These are phyloP conservation scores for Limnephilus marmoratus DNA, from an alignment of 2,888 invertebrate species.

Conservation along the genomic window DNA sequence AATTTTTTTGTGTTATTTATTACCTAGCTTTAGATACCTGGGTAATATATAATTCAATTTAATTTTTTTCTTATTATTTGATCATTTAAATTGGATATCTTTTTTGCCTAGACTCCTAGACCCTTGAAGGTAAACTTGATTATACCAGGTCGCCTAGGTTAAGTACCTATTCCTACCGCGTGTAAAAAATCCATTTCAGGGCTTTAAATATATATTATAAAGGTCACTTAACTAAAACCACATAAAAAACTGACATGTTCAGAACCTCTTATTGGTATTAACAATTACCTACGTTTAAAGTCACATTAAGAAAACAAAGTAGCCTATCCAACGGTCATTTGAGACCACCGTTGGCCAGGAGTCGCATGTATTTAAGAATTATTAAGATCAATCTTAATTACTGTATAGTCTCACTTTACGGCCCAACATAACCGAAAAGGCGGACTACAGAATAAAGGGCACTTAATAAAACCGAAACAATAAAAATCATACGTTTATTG, in stretches of 20 bases:
- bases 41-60: too few relatives aligned
- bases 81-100: too few relatives aligned
- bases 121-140: neutral
- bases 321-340: neutral
- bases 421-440: neutral
- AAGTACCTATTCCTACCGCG: neutral
- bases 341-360: neutral
- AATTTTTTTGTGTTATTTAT: too few relatives aligned
- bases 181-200: neutral
- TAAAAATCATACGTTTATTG: constrained; percentile 31
- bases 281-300: neutral
- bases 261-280: neutral
- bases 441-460: neutral
- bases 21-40: too few relatives aligned
- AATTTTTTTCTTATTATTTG: too few relatives aligned
- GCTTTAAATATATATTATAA: neutral
- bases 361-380: neutral
- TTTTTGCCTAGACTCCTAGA: neutral
- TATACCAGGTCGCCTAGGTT: too few relatives aligned
- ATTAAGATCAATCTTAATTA: neutral
- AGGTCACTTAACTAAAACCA: neutral
- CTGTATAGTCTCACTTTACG: neutral
- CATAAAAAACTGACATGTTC: neutral
- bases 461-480: constrained; percentile 23
- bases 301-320: neutral